A percentile compares a stretch with the other conserved stretches of the same genome.
Conservation (phyloP, 2,797 vertebrate species). For the Notolabrus celidotus region DNA sequence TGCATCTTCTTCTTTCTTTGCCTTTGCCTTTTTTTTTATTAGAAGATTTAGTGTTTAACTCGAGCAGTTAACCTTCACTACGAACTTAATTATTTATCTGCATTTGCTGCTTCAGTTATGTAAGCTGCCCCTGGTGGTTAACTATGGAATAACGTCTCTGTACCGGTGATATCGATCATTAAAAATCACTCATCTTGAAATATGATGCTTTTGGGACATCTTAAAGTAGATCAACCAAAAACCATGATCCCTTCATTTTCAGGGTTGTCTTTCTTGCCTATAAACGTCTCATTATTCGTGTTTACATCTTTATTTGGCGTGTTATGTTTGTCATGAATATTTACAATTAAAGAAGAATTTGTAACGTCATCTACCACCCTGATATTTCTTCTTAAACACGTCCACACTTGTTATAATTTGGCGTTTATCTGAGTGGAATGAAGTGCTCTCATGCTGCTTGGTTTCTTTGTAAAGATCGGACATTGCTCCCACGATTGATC, state of each 20-base stretch:
- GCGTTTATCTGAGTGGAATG: slow-evolving; percentile 60
- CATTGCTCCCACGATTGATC: slow-evolving; percentile 63
- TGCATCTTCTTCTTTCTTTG: slow-evolving; percentile 41
- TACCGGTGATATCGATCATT: slow-evolving; percentile 17
- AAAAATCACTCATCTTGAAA: slow-evolving; percentile 18
- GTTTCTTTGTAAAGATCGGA: slow-evolving; percentile 85
- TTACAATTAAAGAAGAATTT: slow-evolving; percentile 25
- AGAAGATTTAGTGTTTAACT: slow-evolving; percentile 41
- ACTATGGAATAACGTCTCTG: slow-evolving; percentile 33
- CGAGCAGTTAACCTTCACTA: slow-evolving; percentile 31
- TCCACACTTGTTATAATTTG: slow-evolving; percentile 45
- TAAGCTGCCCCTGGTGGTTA: slow-evolving; percentile 45
- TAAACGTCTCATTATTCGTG: slow-evolving; percentile 25
- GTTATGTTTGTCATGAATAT: slow-evolving; percentile 28
- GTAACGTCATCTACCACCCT: slow-evolving; percentile 29
- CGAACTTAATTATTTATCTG: slow-evolving; percentile 47
- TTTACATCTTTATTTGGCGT: slow-evolving; percentile 36
- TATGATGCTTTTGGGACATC: slow-evolving; percentile 29
- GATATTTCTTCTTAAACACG: slow-evolving; percentile 27
- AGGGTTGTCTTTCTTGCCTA: slow-evolving; percentile 30
- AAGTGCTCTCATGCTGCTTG: slow-evolving; percentile 68
- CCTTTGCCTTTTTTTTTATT: slow-evolving; percentile 49
- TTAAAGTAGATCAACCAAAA: slow-evolving; percentile 54
- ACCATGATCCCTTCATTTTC: slow-evolving; percentile 36
- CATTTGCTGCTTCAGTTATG: slow-evolving; percentile 58